Evolutionary conservation across 2,797 vertebrate genomes (phyloP), one percentile per base, ranked within the genome.

Genomic region (Tapera naevia): DNA sequence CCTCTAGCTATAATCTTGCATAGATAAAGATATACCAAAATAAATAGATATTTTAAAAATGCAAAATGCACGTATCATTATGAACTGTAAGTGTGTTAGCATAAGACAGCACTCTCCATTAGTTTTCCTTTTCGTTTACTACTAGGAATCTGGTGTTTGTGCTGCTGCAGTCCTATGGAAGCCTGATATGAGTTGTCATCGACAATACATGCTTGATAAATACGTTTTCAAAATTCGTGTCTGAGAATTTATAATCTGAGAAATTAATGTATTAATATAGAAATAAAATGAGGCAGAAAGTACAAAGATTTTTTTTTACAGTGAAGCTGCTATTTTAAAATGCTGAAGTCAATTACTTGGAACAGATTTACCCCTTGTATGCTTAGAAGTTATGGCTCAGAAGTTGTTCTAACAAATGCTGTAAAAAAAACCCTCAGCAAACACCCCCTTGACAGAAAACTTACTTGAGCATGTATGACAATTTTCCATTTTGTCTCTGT

Each of bases 41-140:
- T 94, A 96, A 97, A 88, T 37, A 96, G 86, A 45, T 19, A 65
- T 94, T 96, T 97, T 48, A 95, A 81, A 93, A 93, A 81, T 69
- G 73, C 43, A 91, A 65, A 85, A 89, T 95, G 84, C 56, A 80
- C 56, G 39, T 94, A 71, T 73, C 15, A 24, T 92, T 92, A 71
- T 66, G 17, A 45, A 57, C 58, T 69, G 30, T 69, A 94, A 87
- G 75, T 83, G 45, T 94, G 48, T 89, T 97, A 37, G 9, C 37
- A 24, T 80, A 61, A 89, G 80, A 85, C 56, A 74, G 30, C 65
- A 35, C 37, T 83, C n/a, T 83, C 28, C 17, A 13, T 93, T 95
- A 57, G 13, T 82, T 57, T 64, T 62, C 48, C 69, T 86, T 94
- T 81, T 91, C 30, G 56, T 62, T 92, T 88, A 35, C 43, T 69